Evolutionary conservation across 2,797 vertebrate species (phyloP), one percentile per base, ranked within the genome.

Genomic region (Smutsia gigantea): DNA sequence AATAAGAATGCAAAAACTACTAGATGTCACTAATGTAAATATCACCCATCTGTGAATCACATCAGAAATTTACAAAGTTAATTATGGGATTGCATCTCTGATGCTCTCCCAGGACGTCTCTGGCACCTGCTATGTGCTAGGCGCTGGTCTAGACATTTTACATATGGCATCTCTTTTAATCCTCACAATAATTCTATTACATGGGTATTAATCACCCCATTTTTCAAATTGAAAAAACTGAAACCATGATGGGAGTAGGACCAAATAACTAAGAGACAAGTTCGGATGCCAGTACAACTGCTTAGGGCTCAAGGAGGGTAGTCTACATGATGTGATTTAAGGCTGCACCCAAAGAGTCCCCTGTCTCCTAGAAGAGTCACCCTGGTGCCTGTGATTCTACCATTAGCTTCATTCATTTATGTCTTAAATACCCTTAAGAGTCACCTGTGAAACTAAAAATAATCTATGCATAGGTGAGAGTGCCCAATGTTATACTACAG

Each of bases 161-260:
- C 89, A 96, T 97, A 97, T 94, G 93, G 95, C 69, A 87, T 87
- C 83, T 94, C 94, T 97, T 72, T 90, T 82, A 78, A 97, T 96
- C 55, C 61, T 53, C 93, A 89, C 55, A 66, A 64, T 89, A 97
- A 69, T 89, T 94, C 78, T 72, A 91, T 84, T 85, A 69, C 90
- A 29, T 55, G 89, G 21, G 53, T 86, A 94, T 94, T 86, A 85
- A 90, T 87, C 74, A 91, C 46, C 51, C n/a, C 61, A 34, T 89
- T 95, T 81, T 94, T 42, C 25, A 95, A 87, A 63, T 87, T 13
- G 39, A 59, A 59, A 94, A 83, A 55, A 57, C 66, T 87, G 68
- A 83, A 81, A 87, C 87, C 49, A 27, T 31, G 9, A 90, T 61
- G 49, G 15, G 37, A 90, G 49, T 27, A 79, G 66, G 39, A 79